These are phyloP conservation scores for Andricus grossulariae DNA, from an alignment of 1,140 invertebrate species.

Conservation along the genomic window DNA sequence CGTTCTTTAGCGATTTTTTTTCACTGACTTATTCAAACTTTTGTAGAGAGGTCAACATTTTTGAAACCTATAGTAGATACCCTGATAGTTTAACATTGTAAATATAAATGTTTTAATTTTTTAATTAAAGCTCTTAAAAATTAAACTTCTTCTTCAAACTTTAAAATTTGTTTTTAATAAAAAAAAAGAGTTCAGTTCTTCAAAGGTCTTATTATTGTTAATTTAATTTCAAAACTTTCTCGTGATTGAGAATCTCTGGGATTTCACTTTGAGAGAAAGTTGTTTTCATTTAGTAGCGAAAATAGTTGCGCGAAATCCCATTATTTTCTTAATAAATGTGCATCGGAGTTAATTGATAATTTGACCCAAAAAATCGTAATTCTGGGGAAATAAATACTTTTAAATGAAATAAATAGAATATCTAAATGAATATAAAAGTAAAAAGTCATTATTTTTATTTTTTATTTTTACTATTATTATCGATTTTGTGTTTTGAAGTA, in stretches of 20 bases:
- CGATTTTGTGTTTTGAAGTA: not conserved
- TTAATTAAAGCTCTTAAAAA: too few species aligned
- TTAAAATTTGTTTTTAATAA: too few species aligned
- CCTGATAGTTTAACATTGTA: too few species aligned
- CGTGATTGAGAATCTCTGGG: constrained; percentile 26
- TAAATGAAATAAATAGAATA: too few species aligned
- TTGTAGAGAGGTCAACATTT: too few species aligned
- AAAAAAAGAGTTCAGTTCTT: not conserved
- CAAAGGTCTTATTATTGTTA: constrained; percentile 31
- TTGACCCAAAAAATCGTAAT: not conserved
- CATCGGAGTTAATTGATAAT: not conserved
- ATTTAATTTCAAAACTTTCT: constrained; percentile 51
- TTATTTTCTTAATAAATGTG: constrained; percentile 3
- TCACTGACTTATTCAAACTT: too few species aligned
- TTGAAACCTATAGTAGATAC: too few species aligned
- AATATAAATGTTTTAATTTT: too few species aligned
- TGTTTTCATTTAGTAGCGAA: not conserved
- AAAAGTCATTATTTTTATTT: not conserved
- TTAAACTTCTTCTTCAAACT: too few species aligned
- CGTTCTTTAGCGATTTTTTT: too few species aligned
- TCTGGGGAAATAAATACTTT: not conserved
- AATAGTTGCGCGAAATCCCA: constrained; percentile 5
- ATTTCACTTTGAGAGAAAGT: constrained; percentile 68
- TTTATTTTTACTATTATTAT: not conserved
- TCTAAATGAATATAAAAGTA: not conserved